Percentiles rank a stretch among this genome's conserved stretches.
phyloP scores from a whole-genome alignment of 2,113 vertebrate species.

The Actinemys pallida region DNA sequence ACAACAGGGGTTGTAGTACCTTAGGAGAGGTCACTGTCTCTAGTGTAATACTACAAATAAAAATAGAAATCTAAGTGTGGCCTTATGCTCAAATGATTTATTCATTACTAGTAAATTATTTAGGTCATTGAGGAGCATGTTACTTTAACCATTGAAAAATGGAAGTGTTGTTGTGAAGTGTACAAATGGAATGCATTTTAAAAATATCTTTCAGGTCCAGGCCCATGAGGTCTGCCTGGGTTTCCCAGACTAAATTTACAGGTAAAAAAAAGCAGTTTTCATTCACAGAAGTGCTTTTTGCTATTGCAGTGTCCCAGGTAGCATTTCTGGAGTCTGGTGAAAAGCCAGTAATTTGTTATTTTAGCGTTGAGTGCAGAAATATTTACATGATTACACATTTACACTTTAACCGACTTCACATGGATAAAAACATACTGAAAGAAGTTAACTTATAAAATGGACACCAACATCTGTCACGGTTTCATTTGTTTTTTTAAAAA shows the following conservation, averaged over 20 bases:
- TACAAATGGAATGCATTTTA: background rate
- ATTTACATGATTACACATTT: background rate
- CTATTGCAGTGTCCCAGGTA: background rate
- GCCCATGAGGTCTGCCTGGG: background rate
- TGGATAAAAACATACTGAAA: background rate
- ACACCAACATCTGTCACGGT: background rate
- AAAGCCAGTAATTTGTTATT: slow-evolving; percentile 28
- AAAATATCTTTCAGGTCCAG: background rate
- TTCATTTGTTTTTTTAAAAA: slow-evolving; percentile 28
- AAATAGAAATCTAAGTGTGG: slow-evolving; percentile 57
- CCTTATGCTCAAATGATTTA: slow-evolving; percentile 70
- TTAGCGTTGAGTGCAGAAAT: slow-evolving; percentile 7
- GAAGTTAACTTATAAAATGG: slow-evolving; percentile 20
- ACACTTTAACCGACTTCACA: background rate
- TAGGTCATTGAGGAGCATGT: slow-evolving; percentile 57
- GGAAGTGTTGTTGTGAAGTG: slow-evolving; percentile 27
- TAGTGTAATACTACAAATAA: slow-evolving; percentile 63
- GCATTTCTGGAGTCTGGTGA: background rate
- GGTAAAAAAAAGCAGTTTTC: background rate
- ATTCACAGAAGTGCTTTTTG: background rate
- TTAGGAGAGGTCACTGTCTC: slow-evolving; percentile 53
- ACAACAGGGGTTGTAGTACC: background rate
- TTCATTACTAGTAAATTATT: slow-evolving; percentile 73
- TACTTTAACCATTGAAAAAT: slow-evolving; percentile 64
- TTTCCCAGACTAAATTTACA: background rate